These are phyloP conservation scores for Theodoxus fluviatilis DNA, from an alignment of 2,888 invertebrate species.

Conservation along the genomic window DNA sequence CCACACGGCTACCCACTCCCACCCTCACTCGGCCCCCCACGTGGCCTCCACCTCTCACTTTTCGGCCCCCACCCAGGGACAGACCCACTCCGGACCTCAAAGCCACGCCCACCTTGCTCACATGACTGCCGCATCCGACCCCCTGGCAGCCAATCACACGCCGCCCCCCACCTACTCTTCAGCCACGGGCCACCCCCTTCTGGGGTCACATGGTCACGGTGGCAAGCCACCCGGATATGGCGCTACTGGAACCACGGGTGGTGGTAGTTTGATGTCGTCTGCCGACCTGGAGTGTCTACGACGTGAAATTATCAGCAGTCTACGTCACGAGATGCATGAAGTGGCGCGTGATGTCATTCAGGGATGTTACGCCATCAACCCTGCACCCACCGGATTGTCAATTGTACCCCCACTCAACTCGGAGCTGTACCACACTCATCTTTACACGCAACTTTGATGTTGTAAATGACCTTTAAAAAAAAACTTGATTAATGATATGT, in stretches of 20 bases:
- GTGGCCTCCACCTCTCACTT: not conserved
- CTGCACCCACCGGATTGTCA: conserved; percentile 30
- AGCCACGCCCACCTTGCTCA: no score
- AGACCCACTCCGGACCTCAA: not conserved
- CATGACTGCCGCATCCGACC: no score
- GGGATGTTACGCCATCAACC: conserved; percentile 31
- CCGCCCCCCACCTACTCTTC: no score
- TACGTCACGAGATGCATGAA: no score
- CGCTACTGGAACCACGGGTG: no score
- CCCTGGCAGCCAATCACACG: conserved; percentile 22
- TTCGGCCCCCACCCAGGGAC: not conserved
- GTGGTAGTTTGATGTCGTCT: no score
- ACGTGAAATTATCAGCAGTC: no score
- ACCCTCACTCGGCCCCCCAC: not conserved
- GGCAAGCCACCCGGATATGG: no score
- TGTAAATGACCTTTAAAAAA: not conserved
- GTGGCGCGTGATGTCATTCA: conserved; percentile 26
- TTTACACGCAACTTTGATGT: conserved; percentile 64
- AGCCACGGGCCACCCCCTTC: no score
- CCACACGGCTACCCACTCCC: conserved; percentile 22
- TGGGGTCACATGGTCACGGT: no score
- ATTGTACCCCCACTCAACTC: conserved; percentile 52
- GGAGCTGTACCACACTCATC: conserved; percentile 63
- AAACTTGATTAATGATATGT: not conserved
- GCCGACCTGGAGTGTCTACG: no score